These are phyloP conservation scores for Pelochelys cantorii DNA, from an alignment of 2,797 vertebrate species.

Conservation along the genomic window DNA sequence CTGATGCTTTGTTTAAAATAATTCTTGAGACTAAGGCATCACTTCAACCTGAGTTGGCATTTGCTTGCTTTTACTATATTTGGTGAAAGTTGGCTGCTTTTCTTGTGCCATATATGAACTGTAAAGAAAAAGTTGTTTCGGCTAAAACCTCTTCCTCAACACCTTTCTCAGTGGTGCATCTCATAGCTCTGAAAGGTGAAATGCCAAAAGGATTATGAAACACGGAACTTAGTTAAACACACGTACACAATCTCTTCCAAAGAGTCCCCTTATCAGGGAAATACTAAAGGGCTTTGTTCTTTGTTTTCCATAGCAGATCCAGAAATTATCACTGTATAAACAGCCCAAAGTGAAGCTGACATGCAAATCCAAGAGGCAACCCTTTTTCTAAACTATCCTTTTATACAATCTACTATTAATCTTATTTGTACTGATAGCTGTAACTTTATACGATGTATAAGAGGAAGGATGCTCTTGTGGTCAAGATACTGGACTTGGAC, in stretches of 20 bases:
- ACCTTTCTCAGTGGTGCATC: background rate
- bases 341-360: background rate
- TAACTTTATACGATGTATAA: background rate
- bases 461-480: background rate
- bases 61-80: background rate
- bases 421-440: background rate
- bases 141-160: background rate
- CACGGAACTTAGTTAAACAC: conserved; percentile 11
- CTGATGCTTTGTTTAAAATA: background rate
- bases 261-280: background rate
- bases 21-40: background rate
- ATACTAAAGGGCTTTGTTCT: background rate
- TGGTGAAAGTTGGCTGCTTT: background rate
- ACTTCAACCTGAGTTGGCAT: background rate
- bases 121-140: conserved; percentile 2
- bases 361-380: background rate
- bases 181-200: conserved; percentile 24
- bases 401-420: background rate
- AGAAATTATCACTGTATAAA: background rate
- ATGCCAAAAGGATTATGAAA: conserved; percentile 25
- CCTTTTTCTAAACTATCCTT: background rate
- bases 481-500: background rate
- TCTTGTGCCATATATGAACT: background rate
- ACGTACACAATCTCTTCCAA: background rate
- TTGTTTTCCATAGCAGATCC: conserved; percentile 8